Conservation (phyloP, 2,113 vertebrate genomes). For the Sorex fumeus region DNA sequence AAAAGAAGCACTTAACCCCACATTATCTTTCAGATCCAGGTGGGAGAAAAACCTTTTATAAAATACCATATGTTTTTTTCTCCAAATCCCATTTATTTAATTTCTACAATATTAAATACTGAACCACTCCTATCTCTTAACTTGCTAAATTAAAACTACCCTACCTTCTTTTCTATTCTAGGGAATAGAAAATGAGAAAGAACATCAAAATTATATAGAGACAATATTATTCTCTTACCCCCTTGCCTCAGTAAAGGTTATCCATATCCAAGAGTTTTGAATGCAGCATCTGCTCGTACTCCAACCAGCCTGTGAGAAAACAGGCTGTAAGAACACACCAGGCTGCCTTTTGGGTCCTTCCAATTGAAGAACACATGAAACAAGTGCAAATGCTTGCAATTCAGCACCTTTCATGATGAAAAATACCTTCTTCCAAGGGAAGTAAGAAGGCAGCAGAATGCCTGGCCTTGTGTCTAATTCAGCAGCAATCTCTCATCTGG, state of each 20-base stretch:
- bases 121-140: background rate
- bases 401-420: conserved; percentile 70
- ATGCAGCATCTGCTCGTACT: background rate
- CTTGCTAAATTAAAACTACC: background rate
- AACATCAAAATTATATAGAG: background rate
- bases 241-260: background rate
- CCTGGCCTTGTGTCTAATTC: conserved; percentile 68
- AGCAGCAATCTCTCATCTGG: conserved; percentile 69
- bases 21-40: too few species aligned
- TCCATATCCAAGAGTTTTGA: background rate
- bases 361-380: conserved; percentile 50
- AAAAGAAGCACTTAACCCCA: too few species aligned
- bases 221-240: background rate
- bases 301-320: background rate
- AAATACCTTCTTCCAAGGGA: conserved; percentile 61
- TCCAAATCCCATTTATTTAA: conserved; percentile 16
- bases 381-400: conserved; percentile 52
- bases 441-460: conserved; percentile 58
- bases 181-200: background rate
- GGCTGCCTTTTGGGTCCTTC: conserved; percentile 44
- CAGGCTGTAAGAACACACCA: background rate
- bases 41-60: background rate
- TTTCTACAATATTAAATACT: background rate
- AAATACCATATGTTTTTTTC: background rate
- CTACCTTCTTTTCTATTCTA: background rate